Conservation (phyloP, 2,113 vertebrate species). For the Apteryx mantelli region DNA sequence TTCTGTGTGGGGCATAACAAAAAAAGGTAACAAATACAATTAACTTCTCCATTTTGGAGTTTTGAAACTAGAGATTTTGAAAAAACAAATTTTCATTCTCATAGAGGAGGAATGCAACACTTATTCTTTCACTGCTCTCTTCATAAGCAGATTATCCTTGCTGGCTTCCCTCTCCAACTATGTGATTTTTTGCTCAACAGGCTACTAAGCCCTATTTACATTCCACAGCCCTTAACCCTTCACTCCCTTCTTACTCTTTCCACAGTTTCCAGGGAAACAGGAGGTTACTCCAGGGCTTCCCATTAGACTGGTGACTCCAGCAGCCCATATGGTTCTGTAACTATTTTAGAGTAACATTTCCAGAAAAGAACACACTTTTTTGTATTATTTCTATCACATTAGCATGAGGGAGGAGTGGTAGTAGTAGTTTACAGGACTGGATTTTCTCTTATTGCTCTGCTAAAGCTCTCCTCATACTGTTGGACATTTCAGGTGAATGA, state of each 20-base stretch:
- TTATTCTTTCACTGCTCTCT: background rate
- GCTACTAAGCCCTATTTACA: background rate
- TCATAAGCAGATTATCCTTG: background rate
- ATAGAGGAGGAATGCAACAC: background rate
- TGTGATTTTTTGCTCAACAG: background rate
- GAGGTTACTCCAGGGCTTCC: background rate
- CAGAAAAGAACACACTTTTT: background rate
- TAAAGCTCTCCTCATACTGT: background rate
- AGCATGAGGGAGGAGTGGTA: background rate
- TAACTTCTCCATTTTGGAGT: background rate
- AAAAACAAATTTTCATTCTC: background rate
- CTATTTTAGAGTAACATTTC: background rate
- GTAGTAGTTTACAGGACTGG: background rate
- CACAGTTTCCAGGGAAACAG: background rate
- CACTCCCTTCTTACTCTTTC: background rate
- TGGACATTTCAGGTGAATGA: background rate
- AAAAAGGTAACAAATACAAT: background rate
- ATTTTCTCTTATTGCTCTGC: background rate
- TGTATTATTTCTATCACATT: background rate
- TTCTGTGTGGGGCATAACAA: background rate
- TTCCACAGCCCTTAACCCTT: background rate
- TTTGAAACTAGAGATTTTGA: background rate
- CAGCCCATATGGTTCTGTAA: background rate
- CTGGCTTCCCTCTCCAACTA: background rate
- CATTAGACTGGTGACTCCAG: background rate